Percentiles rank a stretch among this genome's conserved stretches.
phyloP scores from a whole-genome alignment of 2,888 invertebrate species.

The Mycalesis mineus region DNA sequence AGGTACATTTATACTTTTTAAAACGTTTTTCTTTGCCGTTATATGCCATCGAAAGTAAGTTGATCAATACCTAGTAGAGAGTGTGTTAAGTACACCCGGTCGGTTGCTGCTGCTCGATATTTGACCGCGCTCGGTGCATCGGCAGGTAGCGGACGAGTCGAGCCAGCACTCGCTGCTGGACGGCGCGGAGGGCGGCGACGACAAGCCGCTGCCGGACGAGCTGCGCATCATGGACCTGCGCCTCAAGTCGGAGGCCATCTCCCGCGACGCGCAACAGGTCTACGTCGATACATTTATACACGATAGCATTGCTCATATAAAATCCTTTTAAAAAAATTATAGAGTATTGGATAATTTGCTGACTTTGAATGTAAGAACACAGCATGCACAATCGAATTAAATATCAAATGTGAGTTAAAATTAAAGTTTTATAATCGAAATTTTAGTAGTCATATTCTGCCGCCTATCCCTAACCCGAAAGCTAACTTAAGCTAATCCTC shows the following conservation, averaged over 20 bases:
- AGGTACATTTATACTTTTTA: no score
- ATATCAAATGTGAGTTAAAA: not conserved
- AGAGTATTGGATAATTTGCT: not conserved
- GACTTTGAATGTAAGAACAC: not conserved
- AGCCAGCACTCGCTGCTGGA: constrained; percentile 81
- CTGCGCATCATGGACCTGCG: constrained; percentile 82
- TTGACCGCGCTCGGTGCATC: not conserved
- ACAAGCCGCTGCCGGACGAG: constrained; percentile 50
- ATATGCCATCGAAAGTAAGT: no score
- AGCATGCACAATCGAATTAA: not conserved
- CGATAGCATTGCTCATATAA: no score
- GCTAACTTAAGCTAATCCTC: no score
- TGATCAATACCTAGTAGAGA: no score
- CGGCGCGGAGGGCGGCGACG: constrained; percentile 51
- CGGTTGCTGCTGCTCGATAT: not conserved
- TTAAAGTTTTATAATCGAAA: no score
- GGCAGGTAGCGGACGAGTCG: constrained; percentile 83
- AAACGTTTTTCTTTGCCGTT: no score
- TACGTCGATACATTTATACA: no score
- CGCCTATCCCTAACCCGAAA: no score
- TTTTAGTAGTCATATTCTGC: no score
- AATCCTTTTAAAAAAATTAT: no score
- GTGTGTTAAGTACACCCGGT: no score
- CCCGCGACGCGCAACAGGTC: constrained; percentile 42
- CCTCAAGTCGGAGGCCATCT: constrained; percentile 80